Conservation (phyloP, 2,888 invertebrate species). For the Anagyrus pseudococci region DNA sequence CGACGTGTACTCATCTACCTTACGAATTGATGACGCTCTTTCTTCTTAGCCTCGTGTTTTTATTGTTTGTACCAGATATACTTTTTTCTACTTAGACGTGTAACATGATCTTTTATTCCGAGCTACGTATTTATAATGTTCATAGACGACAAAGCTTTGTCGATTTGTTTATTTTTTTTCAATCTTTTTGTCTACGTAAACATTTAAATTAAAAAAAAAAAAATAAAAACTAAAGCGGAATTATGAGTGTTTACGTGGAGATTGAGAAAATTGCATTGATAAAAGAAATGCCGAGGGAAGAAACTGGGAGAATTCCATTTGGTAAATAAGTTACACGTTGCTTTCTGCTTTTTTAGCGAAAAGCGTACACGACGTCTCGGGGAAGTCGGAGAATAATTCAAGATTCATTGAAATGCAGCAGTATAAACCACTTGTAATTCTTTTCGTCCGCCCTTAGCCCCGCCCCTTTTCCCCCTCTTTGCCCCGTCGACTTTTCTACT, state of each 20-base stretch:
- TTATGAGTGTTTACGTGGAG: neutral
- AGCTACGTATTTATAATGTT: too few species aligned
- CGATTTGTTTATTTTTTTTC: too few species aligned
- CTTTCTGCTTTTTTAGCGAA: conserved; percentile 29
- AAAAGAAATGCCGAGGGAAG: neutral
- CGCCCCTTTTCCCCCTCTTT: conserved; percentile 38
- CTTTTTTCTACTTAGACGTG: too few species aligned
- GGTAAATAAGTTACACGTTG: conserved; percentile 30
- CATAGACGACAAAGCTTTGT: too few species aligned
- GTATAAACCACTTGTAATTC: conserved; percentile 59
- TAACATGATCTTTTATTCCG: too few species aligned
- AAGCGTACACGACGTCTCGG: conserved; percentile 36
- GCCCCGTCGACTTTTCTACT: conserved; percentile 8
- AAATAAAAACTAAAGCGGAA: too few species aligned
- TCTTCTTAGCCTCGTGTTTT: too few species aligned
- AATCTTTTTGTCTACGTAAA: too few species aligned
- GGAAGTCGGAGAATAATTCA: conserved; percentile 54
- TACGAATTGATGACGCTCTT: too few species aligned
- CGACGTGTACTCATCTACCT: too few species aligned
- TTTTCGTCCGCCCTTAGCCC: conserved; percentile 52
- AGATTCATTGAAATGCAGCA: conserved; percentile 58
- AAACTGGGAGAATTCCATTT: conserved; percentile 16
- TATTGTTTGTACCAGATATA: too few species aligned
- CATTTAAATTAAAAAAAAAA: too few species aligned
- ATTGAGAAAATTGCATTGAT: conserved; percentile 10